phyloP scores from a whole-genome alignment of 2,888 invertebrate species.

The Drosophila buzzatii region DNA sequence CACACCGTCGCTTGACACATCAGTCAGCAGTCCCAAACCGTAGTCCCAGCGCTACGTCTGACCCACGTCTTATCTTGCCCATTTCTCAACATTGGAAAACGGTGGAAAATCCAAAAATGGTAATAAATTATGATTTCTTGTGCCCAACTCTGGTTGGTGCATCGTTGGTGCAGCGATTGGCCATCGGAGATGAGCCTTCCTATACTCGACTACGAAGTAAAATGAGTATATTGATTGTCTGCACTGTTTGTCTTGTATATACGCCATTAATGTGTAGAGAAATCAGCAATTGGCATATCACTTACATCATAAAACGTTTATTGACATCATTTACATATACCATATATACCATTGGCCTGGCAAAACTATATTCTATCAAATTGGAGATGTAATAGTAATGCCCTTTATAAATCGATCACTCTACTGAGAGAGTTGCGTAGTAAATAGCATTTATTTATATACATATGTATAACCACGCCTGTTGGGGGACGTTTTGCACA shows the following conservation, averaged over 20 bases:
- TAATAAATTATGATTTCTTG: slow-evolving; percentile 65
- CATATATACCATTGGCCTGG: no score
- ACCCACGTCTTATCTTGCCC: slow-evolving; percentile 67
- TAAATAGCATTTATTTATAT: no score
- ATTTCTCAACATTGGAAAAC: slow-evolving; percentile 39
- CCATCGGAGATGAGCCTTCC: slow-evolving; percentile 4
- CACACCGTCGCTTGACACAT: slow-evolving; percentile 46
- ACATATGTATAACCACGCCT: no score
- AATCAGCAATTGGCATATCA: no score
- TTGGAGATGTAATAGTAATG: no score
- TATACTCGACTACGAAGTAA: neutral
- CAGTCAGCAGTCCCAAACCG: slow-evolving; percentile 42
- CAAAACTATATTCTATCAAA: no score
- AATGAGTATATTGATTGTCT: neutral
- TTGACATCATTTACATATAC: no score
- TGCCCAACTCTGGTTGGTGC: slow-evolving; percentile 24
- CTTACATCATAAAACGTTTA: no score
- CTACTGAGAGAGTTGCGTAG: no score
- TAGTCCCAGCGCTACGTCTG: slow-evolving; percentile 17
- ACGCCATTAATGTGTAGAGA: no score
- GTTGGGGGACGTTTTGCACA: no score
- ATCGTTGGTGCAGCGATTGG: slow-evolving; percentile 1
- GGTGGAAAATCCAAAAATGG: slow-evolving; percentile 41
- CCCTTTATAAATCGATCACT: no score
- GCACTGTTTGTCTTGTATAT: neutral